Evolutionary conservation across 2,888 invertebrate species (phyloP), one percentile per base, ranked within the genome.

Genomic region (Harmothoe impar): DNA sequence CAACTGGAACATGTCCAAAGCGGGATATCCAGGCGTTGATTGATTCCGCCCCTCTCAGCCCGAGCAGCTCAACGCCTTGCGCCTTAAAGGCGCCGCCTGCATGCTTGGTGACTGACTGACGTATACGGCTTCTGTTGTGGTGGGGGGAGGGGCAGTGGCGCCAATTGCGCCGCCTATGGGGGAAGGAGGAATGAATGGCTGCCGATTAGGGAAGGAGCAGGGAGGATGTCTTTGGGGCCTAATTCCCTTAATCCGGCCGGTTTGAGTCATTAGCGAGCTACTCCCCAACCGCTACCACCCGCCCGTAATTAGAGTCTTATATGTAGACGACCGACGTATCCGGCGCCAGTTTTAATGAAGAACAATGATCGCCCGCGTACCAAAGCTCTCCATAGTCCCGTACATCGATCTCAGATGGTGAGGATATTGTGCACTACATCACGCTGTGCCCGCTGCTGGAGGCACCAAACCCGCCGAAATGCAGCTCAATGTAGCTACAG

Each of bases 311-410:
- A 81, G 81, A 33, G 81, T 81, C 81, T 33, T 81, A 33, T 35
- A 81, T n/a, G 81, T 43, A n/a, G 43, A 35, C 81, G 25, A 7
- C n/a, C 7, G 81, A 17, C 35, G 77, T 31, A 23, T 81, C 81
- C 81, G 81, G 43, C 43, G 35, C 23, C 17, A 43, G 35, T 81
- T 81, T 43, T 81, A 81, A 81, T 81, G 81, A 81, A 81, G 81
- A 81, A 81, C 81, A 81, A 81, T 81, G 81, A 23, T 35, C 81
- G 81, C 1, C 23, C 25, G 31, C 81, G 23, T 81, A 81, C 35
- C 81, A 81, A 43, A 81, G 81, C 81, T 77, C 17, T 23, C 77
- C 77, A 77, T 25, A 25, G 1, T 77, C 77, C 31, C 29, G 17
- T 31, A 77, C 77, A 31, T 77, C 77, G 77, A 77, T 77, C 31